Base-by-base conservation (phyloP, 1,140 invertebrate species). In the Drosophila malerkotliana region DNA sequence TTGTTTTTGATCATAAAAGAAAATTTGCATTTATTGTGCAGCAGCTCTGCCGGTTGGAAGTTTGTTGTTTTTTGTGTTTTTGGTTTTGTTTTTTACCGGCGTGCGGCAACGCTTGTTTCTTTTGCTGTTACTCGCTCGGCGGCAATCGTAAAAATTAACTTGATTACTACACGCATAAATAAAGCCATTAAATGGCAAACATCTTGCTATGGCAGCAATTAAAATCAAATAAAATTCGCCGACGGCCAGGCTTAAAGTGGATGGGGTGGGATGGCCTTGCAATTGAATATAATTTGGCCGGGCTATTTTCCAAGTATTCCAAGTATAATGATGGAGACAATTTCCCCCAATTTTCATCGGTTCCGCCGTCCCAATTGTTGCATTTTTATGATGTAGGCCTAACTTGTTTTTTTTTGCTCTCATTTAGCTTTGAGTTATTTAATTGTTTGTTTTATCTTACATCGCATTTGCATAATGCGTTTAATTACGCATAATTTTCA, bases 71-170 rank as follows among this genome's bases (percentile, higher is more conserved):
- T 21, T 39, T 47, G 45, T 26, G 18, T 12, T 39, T 21, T 39
- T 47, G 41, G 14, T 59, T 67, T 66, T 52, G 4, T 4, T 44
- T 44, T 44, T 54, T 39, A 55, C 39, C 48, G 58, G 30, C 59
- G 21, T 59, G 76, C 26, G 61, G 57, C 21, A 30, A 64, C 39
- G 66, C 59, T 54, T 61, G 72, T 41, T 51, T 51, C 12, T 68
- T 48, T 44, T 64, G 54, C 52, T 45, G 56, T 39, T 37, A 51
- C 53, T 37, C 52, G 54, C 44, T 76, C 49, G 74, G 68, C 82
- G 64, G 77, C 81, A 85, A 85, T 85, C 82, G 82, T 85, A 85
- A 85, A 85, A 85, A 85, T 85, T 85, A 87, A 85, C 74, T 87
- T 85, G 83, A 85, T 87, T 82, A 85, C 82, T 78, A 76, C 83